Base-by-base conservation (phyloP, 2,797 vertebrate species). In the Eutrigla gurnardus region DNA sequence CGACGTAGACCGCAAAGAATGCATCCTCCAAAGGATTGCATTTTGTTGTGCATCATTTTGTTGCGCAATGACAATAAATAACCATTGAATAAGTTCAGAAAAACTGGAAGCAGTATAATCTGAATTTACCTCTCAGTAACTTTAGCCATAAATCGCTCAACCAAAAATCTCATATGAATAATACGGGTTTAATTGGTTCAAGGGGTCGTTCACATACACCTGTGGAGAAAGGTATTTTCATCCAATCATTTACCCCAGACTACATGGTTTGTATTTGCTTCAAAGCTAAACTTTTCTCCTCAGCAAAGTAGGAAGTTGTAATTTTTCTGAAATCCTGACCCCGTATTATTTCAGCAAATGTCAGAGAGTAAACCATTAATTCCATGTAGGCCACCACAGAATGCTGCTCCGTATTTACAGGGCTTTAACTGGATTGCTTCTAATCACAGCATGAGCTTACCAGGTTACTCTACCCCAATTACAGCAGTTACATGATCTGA, bases 41-140 rank as follows among this genome's bases (percentile, higher is more conserved):
- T 25, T 25, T 25, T 25, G 25, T 25, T 25, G 25, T 25, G 25
- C 25, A 25, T 25, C 25, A 25, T 25, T 25, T 25, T 25, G 25
- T 25, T 25, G 25, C 25, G 25, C 25, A 25, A 25, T 25, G 25
- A 25, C 25, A 25, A 25, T 25, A 25, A 25, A 25, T 25, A 25
- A 25, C 25, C 25, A 25, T 25, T 25, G 25, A 25, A 25, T 25
- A n/a, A n/a, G 47, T 50, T 25, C 25, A 18, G 7, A 49, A 18
- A 49, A 6, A 18, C 47, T 10, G n/a, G 47, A 7, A 49, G 47
- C 15, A 37, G 54, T 37, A 36, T 57, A 36, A 37, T 54, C 32
- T 0, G 13, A 35, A 54, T 54, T 54, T 14, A 54, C 3, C 0
- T 57, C 9, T 0, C 0, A 57, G 55, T 58, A 11, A 0, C 9